Evolutionary conservation across 2,113 vertebrate species (phyloP), one percentile per base, ranked within the genome.

Genomic region (Polyodon spathula): DNA sequence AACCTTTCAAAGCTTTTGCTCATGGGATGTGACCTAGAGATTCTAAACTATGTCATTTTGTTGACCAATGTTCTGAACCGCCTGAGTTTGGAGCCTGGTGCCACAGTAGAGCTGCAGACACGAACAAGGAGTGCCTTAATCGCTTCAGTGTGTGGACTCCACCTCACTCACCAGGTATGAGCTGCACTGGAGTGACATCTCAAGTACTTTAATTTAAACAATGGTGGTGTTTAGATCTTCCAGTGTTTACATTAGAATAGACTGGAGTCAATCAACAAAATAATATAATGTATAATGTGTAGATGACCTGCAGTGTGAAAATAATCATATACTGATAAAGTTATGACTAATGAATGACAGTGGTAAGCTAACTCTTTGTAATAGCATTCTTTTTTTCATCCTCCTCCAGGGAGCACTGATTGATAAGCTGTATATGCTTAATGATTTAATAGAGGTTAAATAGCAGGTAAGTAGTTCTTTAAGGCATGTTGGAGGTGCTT

Each of bases 31-130:
- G 56, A 53, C 10, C 14, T 11, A 1, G 86, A 89, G 64, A 69
- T 80, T 11, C 71, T 73, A 54, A 89, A 86, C 74, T 84, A 88
- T n/a, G 4, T 90, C 40, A 58, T 68, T 17, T 66, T 90, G 62
- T 60, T 88, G 56, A 73, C 76, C 9, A 10, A 27, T 6, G 67
- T 85, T 17, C 74, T 92, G 56, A 83, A 82, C 63, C 78, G 79
- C 56, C 71, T 90, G 71, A 72, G 71, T 62, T 66, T 68, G 59
- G 77, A 81, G 6, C 1, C 41, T 2, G 52, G 64, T 2, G 63
- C 63, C 12, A 65, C 61, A 3, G 65, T 68, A 17, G 62, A 61
- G 0, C 64, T 65, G 4, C 86, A 81, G 67, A 76, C 62, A 16
- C 65, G n/a, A 54, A 67, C 75, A 12, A 86, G 85, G 54, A 79